Evolutionary conservation across 2,888 invertebrate species (phyloP), one percentile per base, ranked within the genome.

Genomic region (Dendrolimus pini): DNA sequence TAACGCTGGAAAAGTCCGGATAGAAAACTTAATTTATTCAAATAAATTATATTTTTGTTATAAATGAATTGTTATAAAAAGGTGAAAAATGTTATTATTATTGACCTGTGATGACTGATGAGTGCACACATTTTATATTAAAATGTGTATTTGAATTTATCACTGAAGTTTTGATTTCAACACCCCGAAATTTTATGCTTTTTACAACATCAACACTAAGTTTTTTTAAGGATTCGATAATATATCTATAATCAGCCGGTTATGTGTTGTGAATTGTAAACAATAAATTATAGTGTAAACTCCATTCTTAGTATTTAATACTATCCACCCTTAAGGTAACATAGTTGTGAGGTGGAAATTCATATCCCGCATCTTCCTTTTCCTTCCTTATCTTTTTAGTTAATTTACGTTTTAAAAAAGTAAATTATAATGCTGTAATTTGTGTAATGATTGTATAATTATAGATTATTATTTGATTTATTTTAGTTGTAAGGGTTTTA

Each of bases 91-190:
- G 55, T 65, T 67, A 60, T 65, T 67, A 68, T 74, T 71, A 62
- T 69, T 65, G 62, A 83, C 83, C 86, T 89, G 87, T 88, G 86
- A 88, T 87, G 53, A 30, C 30, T 47, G 47, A 9, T 9, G 47
- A 47, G 47, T 47, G 47, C 58, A 74, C 85, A 81, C 89, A 86
- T 89, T 89, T 89, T 88, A 85, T 84, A 89, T 89, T 89, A 89
- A 89, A 89, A 89, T 89, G 88, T 89, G 85, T 69, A 65, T 58
- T 59, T 68, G 65, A 70, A 73, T 67, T 68, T 66, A 69, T 70
- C 70, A 65, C 64, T 69, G 82, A 75, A 75, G 80, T 85, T 83
- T 87, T 87, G 72, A 80, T 85, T 86, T 73, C 58, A 14, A 41
- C 61, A 69, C 61, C 74, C 72, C 67, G 41, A 62, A 57, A 65